These are phyloP conservation scores for Brachyopa scutellaris DNA, from an alignment of 2,888 invertebrate genomes.

Conservation along the genomic window DNA sequence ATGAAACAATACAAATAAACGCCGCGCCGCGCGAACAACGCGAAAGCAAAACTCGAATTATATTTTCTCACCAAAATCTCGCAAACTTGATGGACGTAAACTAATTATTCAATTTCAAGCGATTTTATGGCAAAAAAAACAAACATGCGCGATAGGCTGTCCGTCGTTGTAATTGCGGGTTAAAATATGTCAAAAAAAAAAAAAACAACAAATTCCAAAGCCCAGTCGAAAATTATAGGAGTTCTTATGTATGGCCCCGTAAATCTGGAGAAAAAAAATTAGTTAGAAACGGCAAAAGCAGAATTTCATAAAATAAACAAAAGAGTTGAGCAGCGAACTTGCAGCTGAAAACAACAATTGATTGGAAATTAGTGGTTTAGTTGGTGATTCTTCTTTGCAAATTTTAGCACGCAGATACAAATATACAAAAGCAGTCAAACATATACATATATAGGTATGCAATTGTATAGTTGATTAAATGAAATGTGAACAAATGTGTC, in stretches of 20 bases:
- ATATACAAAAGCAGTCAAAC: background rate
- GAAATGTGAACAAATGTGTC: constrained; percentile 47
- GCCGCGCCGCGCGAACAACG: background rate
- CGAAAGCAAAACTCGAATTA: constrained; percentile 11
- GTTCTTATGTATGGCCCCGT: too few species aligned
- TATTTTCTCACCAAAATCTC: constrained; percentile 52
- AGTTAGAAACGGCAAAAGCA: constrained; percentile 13
- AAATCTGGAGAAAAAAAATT: constrained; percentile 5
- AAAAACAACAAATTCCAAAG: background rate
- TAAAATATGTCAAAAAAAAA: constrained; percentile 39
- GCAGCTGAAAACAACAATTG: constrained; percentile 47
- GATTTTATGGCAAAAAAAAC: constrained; percentile 36
- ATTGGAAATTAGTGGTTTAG: constrained; percentile 52
- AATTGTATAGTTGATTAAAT: constrained; percentile 5
- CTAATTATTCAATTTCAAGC: constrained; percentile 56
- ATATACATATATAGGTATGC: background rate
- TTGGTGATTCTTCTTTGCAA: constrained; percentile 17
- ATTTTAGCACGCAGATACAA: constrained; percentile 3
- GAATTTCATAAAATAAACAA: constrained; percentile 48
- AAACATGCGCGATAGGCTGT: too few species aligned
- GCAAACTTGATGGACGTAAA: constrained; percentile 49
- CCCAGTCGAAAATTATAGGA: constrained; percentile 47
- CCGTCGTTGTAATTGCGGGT: constrained; percentile 30
- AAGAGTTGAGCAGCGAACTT: constrained; percentile 50
- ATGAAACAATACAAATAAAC: background rate